phyloP scores from a whole-genome alignment of 2,888 invertebrate species.

The Steinernema scapterisci region DNA sequence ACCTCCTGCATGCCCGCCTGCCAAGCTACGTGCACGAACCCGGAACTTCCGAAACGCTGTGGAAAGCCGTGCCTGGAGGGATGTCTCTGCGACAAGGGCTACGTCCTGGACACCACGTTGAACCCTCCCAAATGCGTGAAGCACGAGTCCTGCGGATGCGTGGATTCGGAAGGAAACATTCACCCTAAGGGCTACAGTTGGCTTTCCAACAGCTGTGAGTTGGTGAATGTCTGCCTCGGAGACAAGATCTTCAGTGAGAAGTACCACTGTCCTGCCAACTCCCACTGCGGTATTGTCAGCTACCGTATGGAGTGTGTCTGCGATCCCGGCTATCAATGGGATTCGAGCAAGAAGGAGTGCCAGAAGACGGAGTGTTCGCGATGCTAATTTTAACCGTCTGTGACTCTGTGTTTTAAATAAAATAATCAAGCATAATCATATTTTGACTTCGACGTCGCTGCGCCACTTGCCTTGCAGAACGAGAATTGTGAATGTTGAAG shows the following conservation, averaged over 20 bases:
- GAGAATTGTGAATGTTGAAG: too few species aligned
- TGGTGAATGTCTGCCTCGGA: background rate
- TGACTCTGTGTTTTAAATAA: too few species aligned
- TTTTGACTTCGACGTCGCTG: too few species aligned
- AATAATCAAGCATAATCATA: too few species aligned
- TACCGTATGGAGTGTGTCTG: constrained; percentile 1
- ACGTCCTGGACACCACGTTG: constrained; percentile 14
- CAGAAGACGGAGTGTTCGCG: background rate
- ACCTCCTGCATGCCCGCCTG: constrained; percentile 2
- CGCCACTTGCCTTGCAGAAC: too few species aligned
- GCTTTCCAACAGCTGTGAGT: background rate
- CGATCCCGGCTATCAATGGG: constrained; percentile 1
- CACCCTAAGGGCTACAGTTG: constrained; percentile 11
- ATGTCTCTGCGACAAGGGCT: constrained; percentile 26
- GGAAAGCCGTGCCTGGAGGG: constrained; percentile 25
- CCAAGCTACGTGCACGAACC: background rate
- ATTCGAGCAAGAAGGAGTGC: background rate
- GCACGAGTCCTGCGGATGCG: background rate
- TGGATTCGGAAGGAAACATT: background rate
- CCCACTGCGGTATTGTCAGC: background rate
- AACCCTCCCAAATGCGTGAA: background rate
- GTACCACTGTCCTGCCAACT: background rate
- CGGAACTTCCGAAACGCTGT: background rate
- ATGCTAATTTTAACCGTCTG: background rate
- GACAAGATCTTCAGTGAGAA: background rate